Evolutionary conservation across 1,140 invertebrate genomes (phyloP).

Genomic region (Bombus waltoni): DNA sequence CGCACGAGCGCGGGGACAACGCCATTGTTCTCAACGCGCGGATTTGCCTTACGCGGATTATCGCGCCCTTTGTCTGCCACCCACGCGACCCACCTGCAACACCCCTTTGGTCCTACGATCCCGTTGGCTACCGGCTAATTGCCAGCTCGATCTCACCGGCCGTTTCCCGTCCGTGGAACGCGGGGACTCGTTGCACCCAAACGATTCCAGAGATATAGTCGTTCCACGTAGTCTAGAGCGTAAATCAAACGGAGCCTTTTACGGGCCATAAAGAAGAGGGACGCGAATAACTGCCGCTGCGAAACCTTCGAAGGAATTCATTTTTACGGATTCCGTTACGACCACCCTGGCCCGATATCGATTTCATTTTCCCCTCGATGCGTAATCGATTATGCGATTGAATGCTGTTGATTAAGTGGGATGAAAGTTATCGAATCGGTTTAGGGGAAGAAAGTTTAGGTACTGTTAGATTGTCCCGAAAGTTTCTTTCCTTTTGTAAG

Average conservation of each 20-base stretch:
- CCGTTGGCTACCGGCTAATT: constrained; percentile 12
- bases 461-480: too few relatives aligned
- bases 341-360: neutral
- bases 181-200: neutral
- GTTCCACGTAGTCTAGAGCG: neutral
- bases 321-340: constrained; percentile 13
- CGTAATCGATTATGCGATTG: neutral
- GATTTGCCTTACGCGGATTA: constrained; percentile 39
- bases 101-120: neutral
- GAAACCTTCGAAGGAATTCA: constrained; percentile 1
- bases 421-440: too few relatives aligned
- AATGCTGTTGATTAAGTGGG: neutral
- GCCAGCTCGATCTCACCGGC: neutral
- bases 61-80: constrained; percentile 24
- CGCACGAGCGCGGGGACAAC: neutral
- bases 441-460: too few relatives aligned
- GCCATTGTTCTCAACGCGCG: constrained; percentile 16
- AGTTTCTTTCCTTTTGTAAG: too few relatives aligned
- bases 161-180: neutral
- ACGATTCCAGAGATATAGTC: neutral
- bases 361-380: neutral
- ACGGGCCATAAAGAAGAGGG: neutral
- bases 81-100: neutral
- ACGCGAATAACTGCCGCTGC: neutral
- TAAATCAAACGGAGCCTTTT: constrained; percentile 32